phyloP scores from a whole-genome alignment of 2,113 vertebrate genomes.

The Vulpes vulpes region DNA sequence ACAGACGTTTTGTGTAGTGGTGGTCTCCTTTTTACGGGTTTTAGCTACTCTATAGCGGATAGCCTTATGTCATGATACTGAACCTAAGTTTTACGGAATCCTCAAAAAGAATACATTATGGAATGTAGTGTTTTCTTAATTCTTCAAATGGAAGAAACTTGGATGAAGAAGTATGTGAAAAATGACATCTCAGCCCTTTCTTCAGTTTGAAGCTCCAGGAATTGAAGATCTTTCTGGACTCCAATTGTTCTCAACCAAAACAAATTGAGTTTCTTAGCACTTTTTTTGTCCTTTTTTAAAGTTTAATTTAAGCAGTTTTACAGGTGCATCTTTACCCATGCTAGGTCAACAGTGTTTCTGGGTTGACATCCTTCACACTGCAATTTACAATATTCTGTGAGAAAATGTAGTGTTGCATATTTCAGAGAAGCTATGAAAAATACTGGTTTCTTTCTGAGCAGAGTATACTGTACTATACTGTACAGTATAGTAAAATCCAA shows the following conservation, averaged over 20 bases:
- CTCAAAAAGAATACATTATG: not conserved
- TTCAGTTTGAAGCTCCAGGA: not conserved
- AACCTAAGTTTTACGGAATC: not conserved
- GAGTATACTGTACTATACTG: not conserved
- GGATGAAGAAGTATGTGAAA: not conserved
- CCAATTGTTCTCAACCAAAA: not conserved
- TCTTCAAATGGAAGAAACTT: not conserved
- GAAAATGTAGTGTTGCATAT: not conserved
- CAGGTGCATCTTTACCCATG: not conserved
- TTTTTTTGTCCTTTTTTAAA: not conserved
- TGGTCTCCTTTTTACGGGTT: constrained; percentile 96
- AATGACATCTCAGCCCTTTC: constrained; percentile 24
- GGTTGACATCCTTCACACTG: not conserved
- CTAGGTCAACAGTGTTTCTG: not conserved
- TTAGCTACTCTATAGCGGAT: constrained; percentile 95
- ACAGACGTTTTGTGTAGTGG: constrained; percentile 95
- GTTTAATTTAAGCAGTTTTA: not conserved
- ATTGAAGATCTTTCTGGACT: not conserved
- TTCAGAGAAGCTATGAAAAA: not conserved
- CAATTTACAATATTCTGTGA: not conserved
- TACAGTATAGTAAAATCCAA: not conserved
- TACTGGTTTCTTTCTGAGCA: not conserved
- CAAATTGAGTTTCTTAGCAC: not conserved
- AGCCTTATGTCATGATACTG: fast-evolving
- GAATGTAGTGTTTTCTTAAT: not conserved